Evolutionary conservation across 2,888 invertebrate genomes (phyloP).

Genomic region (Melinopterus prodromus): DNA sequence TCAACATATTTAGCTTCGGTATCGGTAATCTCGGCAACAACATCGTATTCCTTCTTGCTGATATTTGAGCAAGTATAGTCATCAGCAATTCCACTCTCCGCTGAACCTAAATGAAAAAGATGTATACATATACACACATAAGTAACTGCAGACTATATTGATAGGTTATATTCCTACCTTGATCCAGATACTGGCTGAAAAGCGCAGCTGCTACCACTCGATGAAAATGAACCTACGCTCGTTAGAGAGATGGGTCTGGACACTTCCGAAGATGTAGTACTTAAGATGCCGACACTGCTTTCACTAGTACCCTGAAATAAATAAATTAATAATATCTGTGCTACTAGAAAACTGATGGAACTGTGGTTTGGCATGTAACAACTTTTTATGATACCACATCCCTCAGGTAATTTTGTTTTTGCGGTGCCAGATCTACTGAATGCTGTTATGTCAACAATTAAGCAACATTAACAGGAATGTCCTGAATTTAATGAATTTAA

Average conservation of each 20-base stretch:
- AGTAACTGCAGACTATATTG: too few relatives aligned
- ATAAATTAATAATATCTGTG: too few relatives aligned
- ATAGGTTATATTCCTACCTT: constrained; percentile 52
- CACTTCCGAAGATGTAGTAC: constrained; percentile 65
- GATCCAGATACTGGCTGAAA: constrained; percentile 73
- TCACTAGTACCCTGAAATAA: constrained; percentile 57
- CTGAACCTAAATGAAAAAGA: constrained; percentile 62
- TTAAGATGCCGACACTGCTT: constrained; percentile 63
- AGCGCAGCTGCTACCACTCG: constrained; percentile 69
- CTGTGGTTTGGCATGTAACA: too few relatives aligned
- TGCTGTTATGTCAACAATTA: too few relatives aligned
- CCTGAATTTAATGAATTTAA: too few relatives aligned
- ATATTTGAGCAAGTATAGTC: constrained; percentile 64
- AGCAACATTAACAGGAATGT: too few relatives aligned
- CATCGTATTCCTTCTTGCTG: constrained; percentile 78
- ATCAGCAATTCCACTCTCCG: constrained; percentile 68
- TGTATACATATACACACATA: too few relatives aligned
- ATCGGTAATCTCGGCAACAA: constrained; percentile 91
- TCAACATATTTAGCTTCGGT: constrained; percentile 92
- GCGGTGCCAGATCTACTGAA: too few relatives aligned
- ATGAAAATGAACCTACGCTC: constrained; percentile 80
- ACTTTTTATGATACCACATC: too few relatives aligned
- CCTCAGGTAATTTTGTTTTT: too few relatives aligned
- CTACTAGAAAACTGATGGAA: too few relatives aligned
- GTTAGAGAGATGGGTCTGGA: constrained; percentile 77